phyloP scores from a whole-genome alignment of 1,140 invertebrate genomes.

The Drosophila hydei region DNA sequence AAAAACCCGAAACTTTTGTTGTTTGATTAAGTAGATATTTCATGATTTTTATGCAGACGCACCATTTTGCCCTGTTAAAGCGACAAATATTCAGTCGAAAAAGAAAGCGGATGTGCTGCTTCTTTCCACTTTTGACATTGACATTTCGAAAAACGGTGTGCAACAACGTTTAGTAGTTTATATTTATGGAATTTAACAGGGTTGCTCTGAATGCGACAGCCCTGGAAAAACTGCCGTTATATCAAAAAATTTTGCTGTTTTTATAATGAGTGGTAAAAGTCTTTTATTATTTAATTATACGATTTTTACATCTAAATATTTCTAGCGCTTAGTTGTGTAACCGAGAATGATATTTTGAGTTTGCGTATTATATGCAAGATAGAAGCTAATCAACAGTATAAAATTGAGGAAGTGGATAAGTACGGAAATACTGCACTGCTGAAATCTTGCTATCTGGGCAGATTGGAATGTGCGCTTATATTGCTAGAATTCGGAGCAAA shows the following conservation, averaged over 20 bases:
- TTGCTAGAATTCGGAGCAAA: constrained; percentile 61
- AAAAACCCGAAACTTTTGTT: constrained; percentile 26
- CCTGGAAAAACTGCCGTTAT: constrained; percentile 42
- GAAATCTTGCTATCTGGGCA: constrained; percentile 73
- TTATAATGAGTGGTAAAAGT: constrained; percentile 56
- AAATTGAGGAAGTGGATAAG: constrained; percentile 62
- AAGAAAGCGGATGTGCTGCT: constrained; percentile 63
- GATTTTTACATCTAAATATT: background rate
- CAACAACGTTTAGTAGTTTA: background rate
- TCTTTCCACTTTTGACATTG: constrained; percentile 33
- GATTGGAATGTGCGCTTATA: constrained; percentile 50
- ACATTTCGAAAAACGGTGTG: constrained; percentile 41
- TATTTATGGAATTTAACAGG: background rate
- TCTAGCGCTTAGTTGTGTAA: constrained; percentile 61
- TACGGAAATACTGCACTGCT: constrained; percentile 78
- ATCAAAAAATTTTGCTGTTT: background rate
- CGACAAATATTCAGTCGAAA: constrained; percentile 66
- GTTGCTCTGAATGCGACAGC: constrained; percentile 1
- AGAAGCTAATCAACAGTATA: constrained; percentile 36
- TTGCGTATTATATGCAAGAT: constrained; percentile 62
- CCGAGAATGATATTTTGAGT: constrained; percentile 54
- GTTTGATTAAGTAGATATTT: constrained; percentile 51
- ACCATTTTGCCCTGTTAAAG: constrained; percentile 76
- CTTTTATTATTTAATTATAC: background rate
- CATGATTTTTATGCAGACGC: constrained; percentile 54